Conservation (phyloP, 2,888 invertebrate species). For the Cerastis leucographa region DNA sequence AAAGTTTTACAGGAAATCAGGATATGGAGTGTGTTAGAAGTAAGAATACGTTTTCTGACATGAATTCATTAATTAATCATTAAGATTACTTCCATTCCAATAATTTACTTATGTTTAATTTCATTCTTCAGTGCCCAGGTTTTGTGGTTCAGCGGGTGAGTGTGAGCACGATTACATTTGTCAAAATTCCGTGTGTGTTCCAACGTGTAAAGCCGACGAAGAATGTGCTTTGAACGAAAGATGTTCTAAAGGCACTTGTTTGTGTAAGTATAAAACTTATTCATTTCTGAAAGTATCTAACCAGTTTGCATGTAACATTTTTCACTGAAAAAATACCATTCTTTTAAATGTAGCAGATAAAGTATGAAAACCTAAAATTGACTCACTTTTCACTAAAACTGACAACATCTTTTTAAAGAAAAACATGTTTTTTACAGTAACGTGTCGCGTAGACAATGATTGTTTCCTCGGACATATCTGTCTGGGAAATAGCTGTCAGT, state of each 20-base stretch:
- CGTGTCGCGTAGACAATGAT: constrained; percentile 97
- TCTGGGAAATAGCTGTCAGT: constrained; percentile 95
- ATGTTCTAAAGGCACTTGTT: constrained; percentile 95
- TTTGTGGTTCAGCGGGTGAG: constrained; percentile 93
- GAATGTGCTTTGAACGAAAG: constrained; percentile 97
- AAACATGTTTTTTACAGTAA: constrained; percentile 89
- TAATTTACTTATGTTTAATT: constrained; percentile 27
- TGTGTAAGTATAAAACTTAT: constrained; percentile 90
- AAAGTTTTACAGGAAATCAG: constrained; percentile 96
- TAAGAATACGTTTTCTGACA: constrained; percentile 81
- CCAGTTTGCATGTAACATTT: neutral
- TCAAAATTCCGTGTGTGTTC: constrained; percentile 95
- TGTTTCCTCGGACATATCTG: constrained; percentile 98
- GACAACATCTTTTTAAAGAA: neutral
- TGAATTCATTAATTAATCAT: neutral
- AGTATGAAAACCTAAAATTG: neutral
- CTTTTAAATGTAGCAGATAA: neutral
- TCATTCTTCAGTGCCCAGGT: constrained; percentile 92
- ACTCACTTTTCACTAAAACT: neutral
- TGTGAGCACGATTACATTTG: constrained; percentile 94
- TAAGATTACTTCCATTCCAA: neutral
- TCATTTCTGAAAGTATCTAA: neutral
- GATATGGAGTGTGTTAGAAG: constrained; percentile 96
- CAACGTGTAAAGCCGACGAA: constrained; percentile 93
- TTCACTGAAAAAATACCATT: neutral